Evolutionary conservation across 2,888 invertebrate species (phyloP).

Genomic region (Coenonympha arcania): DNA sequence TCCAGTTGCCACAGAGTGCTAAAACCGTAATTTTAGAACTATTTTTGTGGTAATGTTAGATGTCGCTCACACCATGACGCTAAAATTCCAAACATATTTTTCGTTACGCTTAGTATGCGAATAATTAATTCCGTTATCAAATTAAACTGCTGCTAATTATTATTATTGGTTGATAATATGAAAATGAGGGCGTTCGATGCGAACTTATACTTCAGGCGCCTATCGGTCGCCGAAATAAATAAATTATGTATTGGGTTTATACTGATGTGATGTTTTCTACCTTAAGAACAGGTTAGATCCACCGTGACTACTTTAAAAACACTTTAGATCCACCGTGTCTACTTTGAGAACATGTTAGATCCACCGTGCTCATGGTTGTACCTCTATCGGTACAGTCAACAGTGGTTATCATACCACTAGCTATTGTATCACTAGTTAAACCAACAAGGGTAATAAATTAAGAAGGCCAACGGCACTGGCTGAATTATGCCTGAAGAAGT

Average conservation of each 20-base stretch:
- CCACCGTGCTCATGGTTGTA: too few species aligned
- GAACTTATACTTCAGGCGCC: neutral
- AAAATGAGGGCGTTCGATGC: constrained; percentile 7
- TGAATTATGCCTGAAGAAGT: too few species aligned
- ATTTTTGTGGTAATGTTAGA: neutral
- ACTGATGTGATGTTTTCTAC: too few species aligned
- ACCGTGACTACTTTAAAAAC: too few species aligned
- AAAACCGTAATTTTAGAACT: neutral
- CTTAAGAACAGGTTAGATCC: too few species aligned
- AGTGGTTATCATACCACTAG: too few species aligned
- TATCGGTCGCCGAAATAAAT: neutral
- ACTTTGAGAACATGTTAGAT: too few species aligned
- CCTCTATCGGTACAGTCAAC: too few species aligned
- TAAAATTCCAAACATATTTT: constrained; percentile 18
- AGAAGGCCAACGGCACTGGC: too few species aligned
- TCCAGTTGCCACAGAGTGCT: neutral
- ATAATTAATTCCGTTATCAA: constrained; percentile 22
- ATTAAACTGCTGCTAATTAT: neutral
- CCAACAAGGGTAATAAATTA: too few species aligned
- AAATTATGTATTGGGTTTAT: neutral
- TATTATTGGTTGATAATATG: neutral
- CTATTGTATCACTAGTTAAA: too few species aligned
- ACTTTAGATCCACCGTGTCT: too few species aligned
- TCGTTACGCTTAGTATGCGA: constrained; percentile 22
- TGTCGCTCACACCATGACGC: constrained; percentile 11